Evolutionary conservation across 2,113 vertebrate genomes (phyloP), one percentile per base, ranked within the genome.

Genomic region (Clarias macrocephalus): DNA sequence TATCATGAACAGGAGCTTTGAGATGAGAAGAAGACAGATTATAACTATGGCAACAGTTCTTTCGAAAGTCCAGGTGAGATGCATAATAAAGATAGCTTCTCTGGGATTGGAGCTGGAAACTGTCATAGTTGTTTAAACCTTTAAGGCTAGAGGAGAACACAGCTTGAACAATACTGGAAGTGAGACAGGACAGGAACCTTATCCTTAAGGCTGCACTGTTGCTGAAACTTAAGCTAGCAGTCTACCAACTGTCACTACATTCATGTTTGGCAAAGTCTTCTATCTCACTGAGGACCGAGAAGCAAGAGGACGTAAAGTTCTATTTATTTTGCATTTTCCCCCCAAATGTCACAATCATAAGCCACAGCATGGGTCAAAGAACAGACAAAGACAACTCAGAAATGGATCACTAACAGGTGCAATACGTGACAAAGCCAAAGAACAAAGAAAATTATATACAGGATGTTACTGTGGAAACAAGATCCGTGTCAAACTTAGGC

Each of bases 381-480:
- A 21, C 57, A 81, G 28, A 1, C n/a, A 30, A 82, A 48, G 2
- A 16, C 21, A 48, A 5, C 80, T 63, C 15, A 19, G 52, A 79
- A 56, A n/a, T 52, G 73, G 42, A 52, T 52, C 73, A 54, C 23
- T 48, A 54, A 56, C 75, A 52, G 73, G 73, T 54, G 73, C 23
- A 76, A 76, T 76, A 76, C 42, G 12, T 54, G 23, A 54, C 48
- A 77, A 79, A 15, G 25, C 28, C 15, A 11, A 79, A 28, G 48
- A 77, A 76, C 42, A 76, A 76, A n/a, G 9, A 73, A 52, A 76
- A 77, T 54, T 16, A 76, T 28, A 76, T 54, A 52, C 75, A 25
- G 1, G 3, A 54, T 77, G 42, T 76, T 76, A 54, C 48, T 76
- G 48, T 6, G 1, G 48, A 56, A 77, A 77, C 52, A 56, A 77